Evolutionary conservation across 2,797 vertebrate species (phyloP).

Genomic region (Channallabes apus): DNA sequence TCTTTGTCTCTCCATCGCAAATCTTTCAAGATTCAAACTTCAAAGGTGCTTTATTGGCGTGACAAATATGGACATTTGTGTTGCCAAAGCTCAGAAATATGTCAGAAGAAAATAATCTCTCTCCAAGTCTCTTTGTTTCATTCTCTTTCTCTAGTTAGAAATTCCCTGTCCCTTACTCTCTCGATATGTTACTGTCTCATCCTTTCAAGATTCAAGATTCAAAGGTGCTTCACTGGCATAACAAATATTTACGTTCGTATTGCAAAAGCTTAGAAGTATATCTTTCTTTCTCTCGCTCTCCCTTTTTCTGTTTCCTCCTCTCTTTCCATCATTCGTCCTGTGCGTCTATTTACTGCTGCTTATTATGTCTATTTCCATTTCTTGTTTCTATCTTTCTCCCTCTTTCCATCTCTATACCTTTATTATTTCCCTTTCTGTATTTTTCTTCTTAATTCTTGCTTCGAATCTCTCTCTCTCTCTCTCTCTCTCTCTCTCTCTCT

Average conservation of each 20-base stretch:
- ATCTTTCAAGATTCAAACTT: not conserved
- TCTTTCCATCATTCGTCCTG: not conserved
- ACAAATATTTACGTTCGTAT: too few relatives aligned
- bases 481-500: too few relatives aligned
- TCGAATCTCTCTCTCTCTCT: not conserved
- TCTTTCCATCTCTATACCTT: not conserved
- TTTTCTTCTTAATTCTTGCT: not conserved
- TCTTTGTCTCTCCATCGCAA: not conserved
- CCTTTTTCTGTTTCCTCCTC: not conserved
- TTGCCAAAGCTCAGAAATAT: too few relatives aligned
- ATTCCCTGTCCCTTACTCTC: not conserved
- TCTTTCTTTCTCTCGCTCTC: not conserved
- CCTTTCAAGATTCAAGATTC: not conserved
- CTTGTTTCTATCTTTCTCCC: not conserved
- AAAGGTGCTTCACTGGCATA: too few relatives aligned
- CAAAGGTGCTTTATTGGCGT: too few relatives aligned
- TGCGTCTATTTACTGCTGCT: not conserved
- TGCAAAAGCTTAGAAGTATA: too few relatives aligned
- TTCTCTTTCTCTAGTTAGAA: not conserved
- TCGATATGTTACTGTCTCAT: not conserved
- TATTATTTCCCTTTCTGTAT: not conserved
- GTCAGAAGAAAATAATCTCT: not conserved
- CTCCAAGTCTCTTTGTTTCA: not conserved
- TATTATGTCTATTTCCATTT: not conserved
- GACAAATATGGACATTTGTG: too few relatives aligned